Conservation (phyloP, 2,797 vertebrate genomes). For the Pygocentrus nattereri region DNA sequence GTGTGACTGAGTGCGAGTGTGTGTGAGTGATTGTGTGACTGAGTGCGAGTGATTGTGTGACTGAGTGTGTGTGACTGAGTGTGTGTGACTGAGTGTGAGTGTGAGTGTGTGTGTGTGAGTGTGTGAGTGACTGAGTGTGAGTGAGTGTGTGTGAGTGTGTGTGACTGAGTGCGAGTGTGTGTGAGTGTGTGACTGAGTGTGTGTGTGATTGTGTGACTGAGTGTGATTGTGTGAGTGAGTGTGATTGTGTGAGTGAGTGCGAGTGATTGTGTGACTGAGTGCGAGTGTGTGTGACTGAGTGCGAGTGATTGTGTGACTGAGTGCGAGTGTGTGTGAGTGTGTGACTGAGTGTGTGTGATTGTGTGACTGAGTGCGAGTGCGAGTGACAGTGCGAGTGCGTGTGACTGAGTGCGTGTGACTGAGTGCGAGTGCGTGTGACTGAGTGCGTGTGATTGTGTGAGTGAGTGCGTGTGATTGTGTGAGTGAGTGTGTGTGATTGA, state of each 20-base stretch:
- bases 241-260: not conserved
- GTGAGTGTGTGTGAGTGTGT: not conserved
- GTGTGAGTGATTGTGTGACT: not conserved
- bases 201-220: not conserved
- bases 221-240: not conserved
- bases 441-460: not conserved
- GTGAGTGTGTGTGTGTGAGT: not conserved
- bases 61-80: not conserved
- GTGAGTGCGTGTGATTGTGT: too few species aligned
- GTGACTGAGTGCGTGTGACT: not conserved
- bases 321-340: not conserved
- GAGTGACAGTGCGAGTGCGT: not conserved
- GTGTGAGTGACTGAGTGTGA: not conserved
- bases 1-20: too few species aligned
- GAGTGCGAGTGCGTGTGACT: not conserved
- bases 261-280: not conserved
- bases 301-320: not conserved
- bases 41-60: not conserved
- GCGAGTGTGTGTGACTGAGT: not conserved
- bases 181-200: too few species aligned
- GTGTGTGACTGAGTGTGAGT: not conserved
- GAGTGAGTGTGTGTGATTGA: not conserved
- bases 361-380: not conserved
- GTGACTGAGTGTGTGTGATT: not conserved
- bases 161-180: not conserved